Evolutionary conservation across 2,888 invertebrate species (phyloP), one percentile per base, ranked within the genome.

Genomic region (Mimas tiliae): DNA sequence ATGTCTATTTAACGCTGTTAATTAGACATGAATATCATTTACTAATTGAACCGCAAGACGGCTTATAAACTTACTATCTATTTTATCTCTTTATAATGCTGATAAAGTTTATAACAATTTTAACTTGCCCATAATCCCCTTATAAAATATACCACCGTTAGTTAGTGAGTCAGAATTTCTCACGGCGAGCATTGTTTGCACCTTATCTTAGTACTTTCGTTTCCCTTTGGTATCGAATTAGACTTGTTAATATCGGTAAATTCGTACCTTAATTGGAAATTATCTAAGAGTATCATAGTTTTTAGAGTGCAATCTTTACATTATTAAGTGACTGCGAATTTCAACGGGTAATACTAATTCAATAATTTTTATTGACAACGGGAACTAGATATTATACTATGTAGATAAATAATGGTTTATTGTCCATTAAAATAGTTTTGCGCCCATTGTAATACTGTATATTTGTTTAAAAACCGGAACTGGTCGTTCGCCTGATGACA

Each of bases 201-300:
- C 73, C 78, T 82, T 86, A 87, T 86, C 85, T 85, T 81, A 82
- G 71, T 73, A 74, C 80, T 82, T 84, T 82, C 84, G 80, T 72
- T 81, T 70, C 69, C 72, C 64, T 65, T 42, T 63, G 53, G 48
- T 58, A 55, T 65, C 63, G 48, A 63, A 65, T 68, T 45, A 68
- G 55, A 50, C 52, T 45, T 64, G 68, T 69, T 72, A 67, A 65
- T 55, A 58, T 62, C 38, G 55, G 63, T 53, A 70, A 69, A 70
- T 68, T 66, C 45, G 47, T 27, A 63, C 48, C 64, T 69, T 65
- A 64, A 67, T 64, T 64, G 48, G 52, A n/a, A 50, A 55, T 52
- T 16, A 27, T 58, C 58, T 55, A 34, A 47, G 58, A 65, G 27
- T 45, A 33, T 34, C 34, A n/a, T 8, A 33, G 33, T 47, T 53